Base-by-base conservation (phyloP, 2,888 invertebrate genomes). In the Spisula solida region DNA sequence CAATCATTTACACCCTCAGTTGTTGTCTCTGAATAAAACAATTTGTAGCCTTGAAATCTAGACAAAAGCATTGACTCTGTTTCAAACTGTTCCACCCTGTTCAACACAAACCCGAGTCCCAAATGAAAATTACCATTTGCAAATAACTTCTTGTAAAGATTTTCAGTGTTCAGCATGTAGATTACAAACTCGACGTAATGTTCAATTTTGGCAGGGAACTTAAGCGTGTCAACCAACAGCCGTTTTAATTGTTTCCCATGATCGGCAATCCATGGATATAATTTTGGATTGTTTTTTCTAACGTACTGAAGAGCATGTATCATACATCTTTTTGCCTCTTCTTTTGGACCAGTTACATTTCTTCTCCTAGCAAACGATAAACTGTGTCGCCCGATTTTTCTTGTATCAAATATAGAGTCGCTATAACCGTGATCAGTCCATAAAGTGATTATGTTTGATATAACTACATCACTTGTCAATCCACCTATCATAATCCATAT, bases 11-110 rank as follows among this genome's bases (percentile, higher is more conserved):
- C 34, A n/a, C 25, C 84, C 31, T 75, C 75, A 12, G 84, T 84
- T 25, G 75, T 18, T 31, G 84, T 84, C 48, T 84, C 75, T 18
- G 84, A 84, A 51, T 84, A 84, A 31, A 84, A 84, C 47, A 84
- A 70, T 48, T 84, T 84, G 51, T 84, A 75, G 10, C 84, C 84
- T 51, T 75, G 70, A 75, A 70, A 84, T 14, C 84, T 20, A 47
- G 84, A 66, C 8, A 84, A 16, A 12, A 84, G 29, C 84, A 84
- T 47, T 34, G 84, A 84, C 25, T 84, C 84, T 25, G 84, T 75
- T 25, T 84, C 84, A 47, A 84, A 84, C 5, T n/a, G 25, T 66
- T 84, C 84, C 10, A 75, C 75, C 41, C 84, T 41, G 75, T 84
- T 84, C 75, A 84, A 48, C 12, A 75, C 25, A 75, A 84, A 84